Conservation (phyloP, 2,113 vertebrate genomes). For the Picathartes gymnocephalus region DNA sequence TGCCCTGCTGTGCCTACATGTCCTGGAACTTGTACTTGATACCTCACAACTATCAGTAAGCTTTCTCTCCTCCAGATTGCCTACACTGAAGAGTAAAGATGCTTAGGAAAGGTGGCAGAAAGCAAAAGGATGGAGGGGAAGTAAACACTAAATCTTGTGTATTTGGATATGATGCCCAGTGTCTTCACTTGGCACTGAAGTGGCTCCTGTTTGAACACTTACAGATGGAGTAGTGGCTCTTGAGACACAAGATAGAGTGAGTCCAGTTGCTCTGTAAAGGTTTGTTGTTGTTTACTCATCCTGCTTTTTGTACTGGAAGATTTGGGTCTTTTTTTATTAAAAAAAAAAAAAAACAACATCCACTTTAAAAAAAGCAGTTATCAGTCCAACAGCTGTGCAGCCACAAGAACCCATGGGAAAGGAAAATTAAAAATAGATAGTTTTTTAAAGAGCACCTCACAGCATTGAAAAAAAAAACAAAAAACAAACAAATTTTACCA, state of each 20-base stretch:
- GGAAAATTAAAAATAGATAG: slow-evolving; percentile 11
- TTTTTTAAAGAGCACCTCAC: not conserved
- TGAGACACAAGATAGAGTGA: not conserved
- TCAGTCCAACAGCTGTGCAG: not conserved
- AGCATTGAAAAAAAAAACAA: not conserved
- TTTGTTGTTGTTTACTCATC: not conserved
- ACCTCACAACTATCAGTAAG: not conserved
- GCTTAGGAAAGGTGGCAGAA: not conserved
- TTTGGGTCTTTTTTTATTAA: not conserved
- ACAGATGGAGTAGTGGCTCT: not conserved
- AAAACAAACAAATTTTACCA: too few relatives aligned
- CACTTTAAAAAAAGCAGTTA: not conserved
- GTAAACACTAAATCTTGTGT: not conserved
- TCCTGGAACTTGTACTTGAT: not conserved
- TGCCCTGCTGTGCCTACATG: not conserved
- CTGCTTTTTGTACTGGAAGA: not conserved
- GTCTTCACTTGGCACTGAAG: not conserved
- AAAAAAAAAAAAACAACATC: not conserved
- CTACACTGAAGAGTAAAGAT: not conserved
- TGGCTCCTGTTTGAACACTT: not conserved
- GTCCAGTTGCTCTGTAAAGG: not conserved
- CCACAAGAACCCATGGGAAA: not conserved
- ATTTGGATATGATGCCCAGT: not conserved
- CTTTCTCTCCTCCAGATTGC: not conserved
- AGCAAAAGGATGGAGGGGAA: not conserved